Evolutionary conservation across 2,888 invertebrate species (phyloP).

Genomic region (Seira musarum): DNA sequence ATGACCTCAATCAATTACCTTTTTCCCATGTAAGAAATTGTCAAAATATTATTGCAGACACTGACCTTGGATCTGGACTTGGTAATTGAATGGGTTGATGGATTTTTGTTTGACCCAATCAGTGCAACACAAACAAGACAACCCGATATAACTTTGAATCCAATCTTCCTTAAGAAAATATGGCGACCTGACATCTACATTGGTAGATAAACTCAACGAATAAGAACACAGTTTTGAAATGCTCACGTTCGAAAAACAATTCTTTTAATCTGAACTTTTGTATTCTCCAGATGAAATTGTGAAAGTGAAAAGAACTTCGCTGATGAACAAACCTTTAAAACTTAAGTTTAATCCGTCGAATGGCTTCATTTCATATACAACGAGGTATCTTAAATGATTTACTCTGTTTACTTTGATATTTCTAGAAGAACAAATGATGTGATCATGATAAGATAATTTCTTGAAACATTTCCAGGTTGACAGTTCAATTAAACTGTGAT

Average conservation of each 20-base stretch:
- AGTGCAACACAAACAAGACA: slow-evolving; percentile 34
- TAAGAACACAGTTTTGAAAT: not conserved
- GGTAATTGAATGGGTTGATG: slow-evolving; percentile 62
- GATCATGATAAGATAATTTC: too few relatives aligned
- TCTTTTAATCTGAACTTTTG: not conserved
- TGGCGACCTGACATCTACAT: slow-evolving; percentile 66
- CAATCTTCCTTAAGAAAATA: slow-evolving; percentile 58
- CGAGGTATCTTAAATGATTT: slow-evolving; percentile 37
- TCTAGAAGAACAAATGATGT: too few relatives aligned
- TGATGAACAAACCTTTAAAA: slow-evolving; percentile 59
- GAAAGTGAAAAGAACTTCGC: slow-evolving; percentile 48
- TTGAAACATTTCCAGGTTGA: slow-evolving; percentile 33
- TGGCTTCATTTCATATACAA: slow-evolving; percentile 63
- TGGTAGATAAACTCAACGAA: slow-evolving; percentile 30
- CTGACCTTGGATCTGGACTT: slow-evolving; percentile 61
- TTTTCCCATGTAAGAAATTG: too few relatives aligned
- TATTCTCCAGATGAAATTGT: slow-evolving; percentile 55
- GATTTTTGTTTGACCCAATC: slow-evolving; percentile 51
- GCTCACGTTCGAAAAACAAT: not conserved
- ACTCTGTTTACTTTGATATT: slow-evolving; percentile 20
- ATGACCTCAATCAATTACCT: too few relatives aligned
- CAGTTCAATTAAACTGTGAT: slow-evolving; percentile 50
- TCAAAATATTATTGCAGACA: slow-evolving; percentile 32
- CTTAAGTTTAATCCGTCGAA: slow-evolving; percentile 56
- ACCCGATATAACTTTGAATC: slow-evolving; percentile 49